phyloP scores from a whole-genome alignment of 2,113 vertebrate species.

The Peromyscus leucopus region DNA sequence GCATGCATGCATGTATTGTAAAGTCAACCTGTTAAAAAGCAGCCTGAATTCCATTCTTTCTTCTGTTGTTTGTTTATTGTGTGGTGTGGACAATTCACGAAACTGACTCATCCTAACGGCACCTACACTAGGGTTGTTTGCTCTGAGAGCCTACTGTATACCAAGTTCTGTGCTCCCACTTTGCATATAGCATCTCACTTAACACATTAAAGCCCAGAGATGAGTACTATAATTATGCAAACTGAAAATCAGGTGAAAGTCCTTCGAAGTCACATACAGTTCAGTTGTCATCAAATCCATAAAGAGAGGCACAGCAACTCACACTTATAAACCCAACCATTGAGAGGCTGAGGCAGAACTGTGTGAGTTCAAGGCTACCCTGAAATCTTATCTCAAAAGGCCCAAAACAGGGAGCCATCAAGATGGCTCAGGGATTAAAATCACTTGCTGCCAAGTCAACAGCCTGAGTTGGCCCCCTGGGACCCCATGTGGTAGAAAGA shows the following conservation, averaged over 20 bases:
- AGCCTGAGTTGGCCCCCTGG: background rate
- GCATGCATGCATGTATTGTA: background rate
- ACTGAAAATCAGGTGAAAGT: background rate
- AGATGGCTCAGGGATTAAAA: background rate
- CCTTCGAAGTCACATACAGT: background rate
- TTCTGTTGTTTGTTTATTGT: background rate
- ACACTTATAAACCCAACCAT: background rate
- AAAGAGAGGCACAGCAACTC: background rate
- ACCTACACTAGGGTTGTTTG: background rate
- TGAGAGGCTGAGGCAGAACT: background rate
- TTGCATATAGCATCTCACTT: background rate
- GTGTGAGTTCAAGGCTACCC: background rate
- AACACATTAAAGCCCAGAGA: background rate
- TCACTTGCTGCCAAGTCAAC: background rate
- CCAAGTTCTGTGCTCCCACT: background rate
- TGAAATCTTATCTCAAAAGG: background rate
- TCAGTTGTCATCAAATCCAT: background rate
- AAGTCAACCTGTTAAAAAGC: background rate
- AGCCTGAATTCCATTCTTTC: background rate
- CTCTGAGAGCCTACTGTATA: background rate
- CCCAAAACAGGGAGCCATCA: background rate
- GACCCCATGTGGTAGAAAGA: background rate
- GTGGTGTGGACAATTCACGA: background rate
- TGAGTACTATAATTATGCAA: background rate
- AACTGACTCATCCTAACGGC: background rate